Percentiles rank a stretch among this genome's conserved stretches.
These are phyloP conservation scores for Oxycera nigricornis DNA, from an alignment of 2,888 invertebrate species.

Conservation along the genomic window DNA sequence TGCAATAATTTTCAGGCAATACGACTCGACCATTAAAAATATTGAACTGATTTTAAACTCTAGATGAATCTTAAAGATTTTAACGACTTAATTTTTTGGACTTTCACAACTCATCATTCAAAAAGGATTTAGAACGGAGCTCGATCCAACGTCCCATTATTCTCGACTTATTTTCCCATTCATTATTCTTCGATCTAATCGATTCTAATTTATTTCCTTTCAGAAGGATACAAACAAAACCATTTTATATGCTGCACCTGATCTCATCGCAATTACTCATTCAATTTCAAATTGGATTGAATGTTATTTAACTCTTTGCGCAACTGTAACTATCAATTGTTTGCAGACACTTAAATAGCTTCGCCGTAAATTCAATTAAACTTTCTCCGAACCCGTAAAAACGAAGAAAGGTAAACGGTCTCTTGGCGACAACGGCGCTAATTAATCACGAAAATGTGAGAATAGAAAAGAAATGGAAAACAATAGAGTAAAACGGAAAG, in stretches of 20 bases:
- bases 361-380: conserved; percentile 12
- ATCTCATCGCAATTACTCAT: background rate
- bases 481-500: background rate
- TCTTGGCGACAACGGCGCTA: background rate
- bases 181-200: background rate
- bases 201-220: background rate
- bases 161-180: background rate
- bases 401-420: background rate
- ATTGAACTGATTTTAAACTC: too few relatives aligned
- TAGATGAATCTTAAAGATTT: too few relatives aligned
- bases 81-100: background rate
- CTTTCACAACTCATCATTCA: background rate
- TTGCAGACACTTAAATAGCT: too few relatives aligned
- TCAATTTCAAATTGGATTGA: conserved; percentile 9
- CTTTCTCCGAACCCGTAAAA: background rate
- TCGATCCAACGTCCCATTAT: too few relatives aligned
- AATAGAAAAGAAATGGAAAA: background rate
- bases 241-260: background rate
- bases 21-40: too few relatives aligned
- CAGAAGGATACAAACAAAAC: background rate
- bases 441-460: background rate
- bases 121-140: too few relatives aligned
- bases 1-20: too few relatives aligned
- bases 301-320: background rate
- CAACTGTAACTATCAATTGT: background rate